Percentiles rank a stretch among this genome's conserved stretches.
phyloP scores from a whole-genome alignment of 2,888 invertebrate species.

The Oscheius sp. region DNA sequence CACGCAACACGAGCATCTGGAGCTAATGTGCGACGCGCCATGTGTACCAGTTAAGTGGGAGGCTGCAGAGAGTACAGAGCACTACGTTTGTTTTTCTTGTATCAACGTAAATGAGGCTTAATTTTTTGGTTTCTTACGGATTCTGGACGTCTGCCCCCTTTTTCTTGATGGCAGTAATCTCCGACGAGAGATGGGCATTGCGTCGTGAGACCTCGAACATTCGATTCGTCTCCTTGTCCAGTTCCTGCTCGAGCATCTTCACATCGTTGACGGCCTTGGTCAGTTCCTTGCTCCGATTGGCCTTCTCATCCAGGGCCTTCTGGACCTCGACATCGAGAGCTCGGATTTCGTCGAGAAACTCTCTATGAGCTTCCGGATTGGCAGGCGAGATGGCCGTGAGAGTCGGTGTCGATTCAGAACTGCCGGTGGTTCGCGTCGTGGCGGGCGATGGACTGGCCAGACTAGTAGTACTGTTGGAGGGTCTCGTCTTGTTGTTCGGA shows the following conservation, averaged over 20 bases:
- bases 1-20: conserved; percentile 13
- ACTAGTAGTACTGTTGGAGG: neutral
- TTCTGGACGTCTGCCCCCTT: conserved; percentile 2
- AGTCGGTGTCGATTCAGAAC: conserved; percentile 8
- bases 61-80: neutral
- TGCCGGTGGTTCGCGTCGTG: neutral
- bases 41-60: neutral
- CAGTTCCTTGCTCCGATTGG: neutral
- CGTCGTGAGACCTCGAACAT: conserved; percentile 5
- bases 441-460: neutral
- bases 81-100: neutral
- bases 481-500: neutral
- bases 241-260: conserved; percentile 14
- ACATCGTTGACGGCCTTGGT: conserved; percentile 21
- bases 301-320: conserved; percentile 31
- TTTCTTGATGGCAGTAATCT: conserved; percentile 7
- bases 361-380: conserved; percentile 10
- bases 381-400: conserved; percentile 13
- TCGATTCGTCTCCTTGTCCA: conserved; percentile 23
- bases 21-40: neutral
- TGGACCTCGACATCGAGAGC: conserved; percentile 17
- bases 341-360: conserved; percentile 1
- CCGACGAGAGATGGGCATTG: neutral
- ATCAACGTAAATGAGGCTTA: neutral
- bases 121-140: too few relatives aligned